Evolutionary conservation across 2,888 invertebrate genomes (phyloP).

Genomic region (Odontothrips loti): DNA sequence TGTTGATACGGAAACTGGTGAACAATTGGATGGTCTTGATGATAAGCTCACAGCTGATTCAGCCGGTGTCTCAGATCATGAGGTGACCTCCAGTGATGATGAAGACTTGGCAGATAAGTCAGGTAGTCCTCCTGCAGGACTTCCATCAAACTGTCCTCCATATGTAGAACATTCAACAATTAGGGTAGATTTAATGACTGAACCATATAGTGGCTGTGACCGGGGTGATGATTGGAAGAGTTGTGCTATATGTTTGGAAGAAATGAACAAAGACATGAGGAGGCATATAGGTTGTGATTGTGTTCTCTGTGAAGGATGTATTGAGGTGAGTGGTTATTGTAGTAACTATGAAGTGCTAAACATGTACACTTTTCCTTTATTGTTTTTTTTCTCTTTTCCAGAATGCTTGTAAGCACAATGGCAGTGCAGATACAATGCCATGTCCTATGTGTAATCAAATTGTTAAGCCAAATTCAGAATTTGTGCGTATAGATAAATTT

Average conservation of each 20-base stretch:
- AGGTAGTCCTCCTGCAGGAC: neutral
- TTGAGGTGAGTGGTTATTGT: slow-evolving; percentile 49
- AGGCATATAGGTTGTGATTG: slow-evolving; percentile 56
- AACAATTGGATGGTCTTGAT: neutral
- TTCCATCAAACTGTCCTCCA: neutral
- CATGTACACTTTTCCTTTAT: neutral
- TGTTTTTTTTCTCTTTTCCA: slow-evolving; percentile 30
- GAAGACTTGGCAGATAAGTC: neutral
- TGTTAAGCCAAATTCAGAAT: slow-evolving; percentile 35
- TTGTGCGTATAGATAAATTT: slow-evolving; percentile 34
- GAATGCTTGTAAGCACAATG: slow-evolving; percentile 37
- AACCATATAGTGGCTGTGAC: slow-evolving; percentile 2
- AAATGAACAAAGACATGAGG: slow-evolving; percentile 53
- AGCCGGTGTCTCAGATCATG: neutral
- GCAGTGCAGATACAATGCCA: slow-evolving; percentile 34
- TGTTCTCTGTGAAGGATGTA: slow-evolving; percentile 55
- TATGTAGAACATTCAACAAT: neutral
- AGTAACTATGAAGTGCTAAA: neutral
- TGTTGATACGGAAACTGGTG: neutral
- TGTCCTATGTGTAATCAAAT: slow-evolving; percentile 38
- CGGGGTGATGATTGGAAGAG: slow-evolving; percentile 36
- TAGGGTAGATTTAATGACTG: neutral
- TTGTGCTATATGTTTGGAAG: slow-evolving; percentile 60
- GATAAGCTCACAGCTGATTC: slow-evolving; percentile 13
- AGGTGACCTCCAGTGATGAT: slow-evolving; percentile 10